Percentiles rank a stretch among this genome's conserved stretches.
Evolutionary conservation across 2,888 invertebrate species (phyloP).

Genomic region (Celastrina argiolus): DNA sequence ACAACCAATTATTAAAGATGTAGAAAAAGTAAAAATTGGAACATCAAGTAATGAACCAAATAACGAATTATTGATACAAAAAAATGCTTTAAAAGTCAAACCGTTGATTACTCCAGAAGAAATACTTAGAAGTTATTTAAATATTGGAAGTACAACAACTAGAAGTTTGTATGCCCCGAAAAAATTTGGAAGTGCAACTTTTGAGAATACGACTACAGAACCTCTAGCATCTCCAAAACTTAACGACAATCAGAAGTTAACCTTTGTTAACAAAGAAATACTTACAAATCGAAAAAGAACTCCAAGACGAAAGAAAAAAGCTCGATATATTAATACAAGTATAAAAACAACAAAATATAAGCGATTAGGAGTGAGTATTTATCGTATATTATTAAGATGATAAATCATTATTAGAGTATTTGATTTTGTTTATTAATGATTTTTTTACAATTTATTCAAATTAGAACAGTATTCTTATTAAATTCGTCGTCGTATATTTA

Average conservation of each 20-base stretch:
- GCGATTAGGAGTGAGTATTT: background rate
- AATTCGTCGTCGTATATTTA: no score
- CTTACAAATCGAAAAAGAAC: background rate
- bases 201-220: constrained; percentile 3
- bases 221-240: background rate
- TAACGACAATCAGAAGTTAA: background rate
- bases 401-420: no score
- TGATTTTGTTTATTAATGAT: no score
- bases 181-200: background rate
- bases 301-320: background rate
- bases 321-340: background rate
- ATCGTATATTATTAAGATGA: background rate
- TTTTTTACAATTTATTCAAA: no score
- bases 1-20: background rate
- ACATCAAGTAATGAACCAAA: background rate
- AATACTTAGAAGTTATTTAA: background rate
- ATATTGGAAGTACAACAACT: background rate
- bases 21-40: background rate
- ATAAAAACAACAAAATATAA: constrained; percentile 3
- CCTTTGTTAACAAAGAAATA: background rate
- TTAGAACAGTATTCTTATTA: no score
- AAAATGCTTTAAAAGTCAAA: background rate
- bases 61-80: no score
- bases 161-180: background rate
- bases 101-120: background rate